These are phyloP conservation scores for Sterna hirundo DNA, from an alignment of 2,113 vertebrate species.

Conservation along the genomic window DNA sequence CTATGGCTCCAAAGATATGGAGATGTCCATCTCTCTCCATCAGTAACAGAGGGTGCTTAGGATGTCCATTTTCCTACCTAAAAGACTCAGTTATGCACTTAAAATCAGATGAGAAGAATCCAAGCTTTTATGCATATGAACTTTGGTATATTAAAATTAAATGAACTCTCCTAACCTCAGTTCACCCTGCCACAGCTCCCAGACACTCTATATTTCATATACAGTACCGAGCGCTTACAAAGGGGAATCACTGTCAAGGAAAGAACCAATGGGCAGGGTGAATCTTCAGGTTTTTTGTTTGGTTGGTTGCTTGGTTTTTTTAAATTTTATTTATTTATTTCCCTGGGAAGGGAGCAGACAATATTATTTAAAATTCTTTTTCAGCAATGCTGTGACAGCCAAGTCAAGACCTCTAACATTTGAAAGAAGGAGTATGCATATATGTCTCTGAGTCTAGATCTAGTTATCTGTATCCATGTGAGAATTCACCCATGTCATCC, in stretches of 20 bases:
- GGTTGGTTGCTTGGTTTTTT: no score
- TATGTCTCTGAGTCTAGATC: neutral
- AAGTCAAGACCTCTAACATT: neutral
- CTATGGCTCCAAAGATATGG: rapidly evolving
- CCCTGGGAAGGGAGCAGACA: neutral
- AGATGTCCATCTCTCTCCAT: neutral
- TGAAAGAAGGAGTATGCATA: neutral
- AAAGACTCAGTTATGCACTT: neutral
- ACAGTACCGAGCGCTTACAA: neutral
- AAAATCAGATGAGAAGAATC: neutral
- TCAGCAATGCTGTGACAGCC: neutral
- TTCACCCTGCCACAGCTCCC: neutral
- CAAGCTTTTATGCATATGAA: neutral
- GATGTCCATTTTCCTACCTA: neutral
- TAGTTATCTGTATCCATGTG: neutral
- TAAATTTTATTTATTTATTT: neutral
- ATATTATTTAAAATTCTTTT: neutral
- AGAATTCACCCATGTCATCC: neutral
- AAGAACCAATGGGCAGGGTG: rapidly evolving
- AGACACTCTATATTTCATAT: neutral
- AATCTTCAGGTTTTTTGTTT: neutral
- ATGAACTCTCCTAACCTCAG: neutral
- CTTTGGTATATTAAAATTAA: neutral
- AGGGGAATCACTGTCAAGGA: neutral
- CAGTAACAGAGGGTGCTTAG: neutral